These are phyloP conservation scores for Perca fluviatilis DNA, from an alignment of 2,113 vertebrate genomes.

Conservation along the genomic window DNA sequence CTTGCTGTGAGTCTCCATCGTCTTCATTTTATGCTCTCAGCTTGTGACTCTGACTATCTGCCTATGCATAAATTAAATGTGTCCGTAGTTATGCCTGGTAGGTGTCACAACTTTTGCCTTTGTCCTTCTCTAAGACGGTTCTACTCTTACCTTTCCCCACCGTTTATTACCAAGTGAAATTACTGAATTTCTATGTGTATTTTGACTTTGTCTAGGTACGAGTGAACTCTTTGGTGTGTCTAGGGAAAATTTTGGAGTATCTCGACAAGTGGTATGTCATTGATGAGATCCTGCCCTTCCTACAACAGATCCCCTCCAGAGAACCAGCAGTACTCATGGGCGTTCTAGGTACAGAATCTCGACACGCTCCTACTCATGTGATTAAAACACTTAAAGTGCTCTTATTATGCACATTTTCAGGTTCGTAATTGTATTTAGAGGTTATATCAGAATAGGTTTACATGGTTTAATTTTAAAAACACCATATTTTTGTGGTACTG, in stretches of 20 bases:
- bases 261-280: slow-evolving; percentile 99
- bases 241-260: slow-evolving; percentile 98
- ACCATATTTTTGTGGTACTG: too few relatives aligned
- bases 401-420: too few relatives aligned
- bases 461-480: too few relatives aligned
- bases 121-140: background rate
- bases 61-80: background rate
- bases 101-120: background rate
- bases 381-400: too few relatives aligned
- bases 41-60: background rate
- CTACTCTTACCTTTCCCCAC: background rate
- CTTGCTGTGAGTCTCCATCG: slow-evolving; percentile 91
- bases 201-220: slow-evolving; percentile 87
- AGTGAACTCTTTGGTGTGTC: slow-evolving; percentile 97
- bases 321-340: slow-evolving; percentile 99
- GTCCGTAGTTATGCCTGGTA: background rate
- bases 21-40: background rate
- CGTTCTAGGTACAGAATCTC: slow-evolving; percentile 89
- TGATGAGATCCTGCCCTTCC: slow-evolving; percentile 97
- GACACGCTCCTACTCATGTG: background rate
- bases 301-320: slow-evolving; percentile 97
- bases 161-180: background rate
- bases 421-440: too few relatives aligned
- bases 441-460: too few relatives aligned
- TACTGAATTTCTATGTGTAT: background rate